phyloP scores from a whole-genome alignment of 1,140 invertebrate genomes.

The Drosophila kikkawai region DNA sequence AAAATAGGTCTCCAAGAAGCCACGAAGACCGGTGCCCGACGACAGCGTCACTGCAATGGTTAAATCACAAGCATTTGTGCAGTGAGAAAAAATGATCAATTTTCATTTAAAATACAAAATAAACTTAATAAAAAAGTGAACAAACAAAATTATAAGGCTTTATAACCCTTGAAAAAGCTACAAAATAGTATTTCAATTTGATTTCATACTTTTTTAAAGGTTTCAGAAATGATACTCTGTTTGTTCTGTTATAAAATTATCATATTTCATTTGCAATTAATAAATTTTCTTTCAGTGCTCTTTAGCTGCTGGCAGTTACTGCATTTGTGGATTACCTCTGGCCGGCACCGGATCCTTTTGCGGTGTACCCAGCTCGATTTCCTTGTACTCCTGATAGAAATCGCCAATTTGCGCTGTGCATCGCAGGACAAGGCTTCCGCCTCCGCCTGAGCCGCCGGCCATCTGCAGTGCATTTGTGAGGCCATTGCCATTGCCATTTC shows the following conservation, averaged over 20 bases:
- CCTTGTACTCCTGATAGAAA: conserved; percentile 86
- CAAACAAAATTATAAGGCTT: too few species aligned
- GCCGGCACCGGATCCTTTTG: conserved; percentile 87
- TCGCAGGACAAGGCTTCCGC: conserved; percentile 85
- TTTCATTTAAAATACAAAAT: too few species aligned
- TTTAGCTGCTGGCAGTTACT: conserved; percentile 16
- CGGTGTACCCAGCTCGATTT: conserved; percentile 86
- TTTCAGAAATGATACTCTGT: too few species aligned
- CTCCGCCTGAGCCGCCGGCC: conserved; percentile 5
- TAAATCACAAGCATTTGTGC: conserved; percentile 29
- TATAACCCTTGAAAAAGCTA: too few species aligned
- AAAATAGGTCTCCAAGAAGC: conserved; percentile 74
- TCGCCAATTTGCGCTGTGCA: conserved; percentile 86
- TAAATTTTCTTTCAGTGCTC: conserved; percentile 12
- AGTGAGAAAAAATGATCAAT: conserved; percentile 28
- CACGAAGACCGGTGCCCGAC: conserved; percentile 59
- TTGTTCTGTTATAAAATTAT: too few species aligned
- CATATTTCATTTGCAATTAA: neutral
- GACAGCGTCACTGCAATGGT: conserved; percentile 72
- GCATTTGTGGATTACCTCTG: conserved; percentile 85
- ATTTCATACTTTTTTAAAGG: too few species aligned
- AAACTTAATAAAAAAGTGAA: too few species aligned
- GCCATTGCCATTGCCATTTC: conserved; percentile 46
- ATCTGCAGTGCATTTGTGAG: conserved; percentile 20
- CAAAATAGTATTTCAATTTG: too few species aligned